These are phyloP conservation scores for Stenichneumon culpator DNA, from an alignment of 2,888 invertebrate species.

Conservation along the genomic window DNA sequence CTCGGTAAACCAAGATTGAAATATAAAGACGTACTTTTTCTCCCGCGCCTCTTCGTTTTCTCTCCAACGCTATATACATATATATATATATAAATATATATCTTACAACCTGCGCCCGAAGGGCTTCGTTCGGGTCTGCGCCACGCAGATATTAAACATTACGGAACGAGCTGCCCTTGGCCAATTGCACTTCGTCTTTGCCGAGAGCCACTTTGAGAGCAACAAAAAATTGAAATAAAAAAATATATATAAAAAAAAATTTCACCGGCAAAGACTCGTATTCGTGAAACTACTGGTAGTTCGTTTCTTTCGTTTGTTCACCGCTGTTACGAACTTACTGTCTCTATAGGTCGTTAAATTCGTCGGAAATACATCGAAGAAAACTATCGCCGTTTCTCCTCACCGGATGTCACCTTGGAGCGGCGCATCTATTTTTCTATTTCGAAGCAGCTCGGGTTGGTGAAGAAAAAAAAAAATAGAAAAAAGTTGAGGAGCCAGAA, in stretches of 20 bases:
- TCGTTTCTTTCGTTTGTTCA: constrained; percentile 2
- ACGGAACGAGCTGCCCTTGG: constrained; percentile 61
- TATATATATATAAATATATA: background rate
- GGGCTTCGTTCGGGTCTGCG: constrained; percentile 37
- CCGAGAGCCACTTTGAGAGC: background rate
- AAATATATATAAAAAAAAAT: constrained; percentile 11
- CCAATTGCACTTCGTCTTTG: constrained; percentile 59
- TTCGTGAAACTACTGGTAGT: background rate
- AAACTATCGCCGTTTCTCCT: constrained; percentile 59
- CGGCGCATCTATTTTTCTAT: constrained; percentile 7
- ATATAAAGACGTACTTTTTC: constrained; percentile 76
- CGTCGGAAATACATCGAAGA: constrained; percentile 62
- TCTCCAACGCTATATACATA: background rate
- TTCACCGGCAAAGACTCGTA: background rate
- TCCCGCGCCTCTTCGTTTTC: background rate
- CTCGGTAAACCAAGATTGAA: constrained; percentile 78
- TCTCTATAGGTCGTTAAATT: constrained; percentile 49
- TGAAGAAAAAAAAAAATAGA: background rate
- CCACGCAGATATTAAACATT: constrained; percentile 59
- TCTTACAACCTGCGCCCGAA: constrained; percentile 48
- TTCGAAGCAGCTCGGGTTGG: background rate
- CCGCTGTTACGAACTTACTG: background rate
- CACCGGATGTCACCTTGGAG: constrained; percentile 8
- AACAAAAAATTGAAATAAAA: constrained; percentile 7
- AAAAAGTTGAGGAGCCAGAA: constrained; percentile 13